Percentiles rank a stretch among this genome's conserved stretches.
Conservation (phyloP, 2,113 vertebrate genomes). For the Myrmecobius fasciatus region DNA sequence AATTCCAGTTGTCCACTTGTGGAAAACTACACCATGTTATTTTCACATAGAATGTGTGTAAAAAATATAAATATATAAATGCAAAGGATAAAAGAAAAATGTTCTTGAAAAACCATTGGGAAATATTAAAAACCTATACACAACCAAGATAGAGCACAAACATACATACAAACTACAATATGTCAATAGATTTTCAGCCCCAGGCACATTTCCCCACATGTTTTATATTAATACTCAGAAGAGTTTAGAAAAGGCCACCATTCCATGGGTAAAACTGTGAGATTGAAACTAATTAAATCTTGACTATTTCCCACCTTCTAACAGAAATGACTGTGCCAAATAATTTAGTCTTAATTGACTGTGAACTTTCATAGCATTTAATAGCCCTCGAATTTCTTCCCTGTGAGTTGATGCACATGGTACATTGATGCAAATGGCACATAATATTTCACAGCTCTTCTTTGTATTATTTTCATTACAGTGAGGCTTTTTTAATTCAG, state of each 20-base stretch:
- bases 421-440: not conserved
- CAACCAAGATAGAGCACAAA: not conserved
- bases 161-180: not conserved
- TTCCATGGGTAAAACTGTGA: not conserved
- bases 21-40: not conserved
- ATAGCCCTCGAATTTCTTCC: constrained; percentile 52
- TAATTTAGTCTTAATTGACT: constrained; percentile 24
- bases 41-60: not conserved
- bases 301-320: constrained; percentile 30
- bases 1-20: constrained; percentile 12
- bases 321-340: constrained; percentile 41
- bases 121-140: not conserved
- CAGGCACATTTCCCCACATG: not conserved
- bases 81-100: not conserved
- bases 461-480: constrained; percentile 28
- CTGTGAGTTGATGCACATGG: not conserved
- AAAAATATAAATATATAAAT: not conserved
- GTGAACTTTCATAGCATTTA: constrained; percentile 27
- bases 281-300: constrained; percentile 31
- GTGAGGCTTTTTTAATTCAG: constrained; percentile 26
- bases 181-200: not conserved
- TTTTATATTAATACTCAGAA: not conserved
- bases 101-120: not conserved
- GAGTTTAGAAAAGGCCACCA: not conserved
- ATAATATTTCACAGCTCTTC: constrained; percentile 34